Percentiles rank a stretch among this genome's conserved stretches.
Evolutionary conservation across 2,797 vertebrate genomes (phyloP).

Genomic region (Darevskia mixta): DNA sequence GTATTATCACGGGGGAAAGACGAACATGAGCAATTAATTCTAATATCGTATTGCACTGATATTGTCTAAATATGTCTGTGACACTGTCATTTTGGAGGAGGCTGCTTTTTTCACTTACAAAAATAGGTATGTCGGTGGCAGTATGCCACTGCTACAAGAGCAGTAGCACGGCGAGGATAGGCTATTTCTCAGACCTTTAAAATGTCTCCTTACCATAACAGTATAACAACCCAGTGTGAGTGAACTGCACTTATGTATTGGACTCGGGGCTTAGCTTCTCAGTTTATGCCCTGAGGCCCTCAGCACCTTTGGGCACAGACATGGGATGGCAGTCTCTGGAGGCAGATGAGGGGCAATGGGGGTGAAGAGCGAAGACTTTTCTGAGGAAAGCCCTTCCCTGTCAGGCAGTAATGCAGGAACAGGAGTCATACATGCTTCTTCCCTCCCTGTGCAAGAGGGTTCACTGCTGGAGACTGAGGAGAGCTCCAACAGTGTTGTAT

Average conservation of each 20-base stretch:
- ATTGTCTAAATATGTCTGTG: constrained; percentile 24
- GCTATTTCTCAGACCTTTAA: constrained; percentile 34
- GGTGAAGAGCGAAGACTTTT: no score
- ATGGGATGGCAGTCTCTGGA: no score
- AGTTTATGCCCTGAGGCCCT: no score
- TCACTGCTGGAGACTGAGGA: no score
- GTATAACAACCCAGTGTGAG: neutral
- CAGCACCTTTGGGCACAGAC: no score
- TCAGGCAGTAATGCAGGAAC: no score
- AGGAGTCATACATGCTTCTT: no score
- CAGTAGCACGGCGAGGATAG: neutral
- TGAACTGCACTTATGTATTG: constrained; percentile 6
- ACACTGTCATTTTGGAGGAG: neutral
- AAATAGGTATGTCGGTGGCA: constrained; percentile 32
- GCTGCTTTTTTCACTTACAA: neutral
- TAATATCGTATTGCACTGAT: constrained; percentile 36
- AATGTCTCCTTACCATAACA: constrained; percentile 10
- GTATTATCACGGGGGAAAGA: neutral
- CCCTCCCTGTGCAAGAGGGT: no score
- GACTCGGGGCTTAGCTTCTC: neutral
- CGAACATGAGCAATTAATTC: constrained; percentile 29
- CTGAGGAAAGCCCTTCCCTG: no score
- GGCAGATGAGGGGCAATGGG: no score
- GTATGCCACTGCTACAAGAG: constrained; percentile 27
- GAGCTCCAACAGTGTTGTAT: no score